Conservation (phyloP, 2,888 invertebrate genomes). For the Balanococcus diminutus region DNA sequence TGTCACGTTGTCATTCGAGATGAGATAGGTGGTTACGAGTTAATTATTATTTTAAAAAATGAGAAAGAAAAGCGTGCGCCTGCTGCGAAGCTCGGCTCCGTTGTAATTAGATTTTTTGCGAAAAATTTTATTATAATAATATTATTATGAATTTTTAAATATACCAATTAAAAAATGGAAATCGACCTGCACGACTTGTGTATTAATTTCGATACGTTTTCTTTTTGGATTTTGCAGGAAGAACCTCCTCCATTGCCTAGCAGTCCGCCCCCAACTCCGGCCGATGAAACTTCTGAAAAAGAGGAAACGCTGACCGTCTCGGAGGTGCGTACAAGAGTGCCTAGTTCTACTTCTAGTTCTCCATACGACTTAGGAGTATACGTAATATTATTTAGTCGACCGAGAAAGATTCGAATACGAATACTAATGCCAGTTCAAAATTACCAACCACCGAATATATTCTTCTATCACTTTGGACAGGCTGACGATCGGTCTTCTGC, state of each 20-base stretch:
- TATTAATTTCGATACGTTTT: neutral
- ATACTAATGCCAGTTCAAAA: no score
- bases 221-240: constrained; percentile 3
- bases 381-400: neutral
- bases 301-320: constrained; percentile 47
- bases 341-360: neutral
- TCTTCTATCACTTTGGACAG: neutral
- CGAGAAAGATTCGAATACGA: no score
- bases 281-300: constrained; percentile 46
- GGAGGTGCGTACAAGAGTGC: constrained; percentile 10
- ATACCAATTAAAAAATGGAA: neutral
- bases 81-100: neutral
- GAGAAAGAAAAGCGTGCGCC: neutral
- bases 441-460: neutral
- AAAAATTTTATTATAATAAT: neutral
- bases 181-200: neutral
- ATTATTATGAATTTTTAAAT: neutral
- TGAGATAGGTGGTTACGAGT: neutral
- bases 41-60: neutral
- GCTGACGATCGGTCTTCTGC: neutral
- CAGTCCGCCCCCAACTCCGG: constrained; percentile 49
- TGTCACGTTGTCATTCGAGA: neutral
- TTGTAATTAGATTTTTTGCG: neutral
- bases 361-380: no score
- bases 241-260: constrained; percentile 49